Percentiles rank a stretch among this genome's conserved stretches.
Evolutionary conservation across 2,113 vertebrate species (phyloP).

Genomic region (Tetrax tetrax): DNA sequence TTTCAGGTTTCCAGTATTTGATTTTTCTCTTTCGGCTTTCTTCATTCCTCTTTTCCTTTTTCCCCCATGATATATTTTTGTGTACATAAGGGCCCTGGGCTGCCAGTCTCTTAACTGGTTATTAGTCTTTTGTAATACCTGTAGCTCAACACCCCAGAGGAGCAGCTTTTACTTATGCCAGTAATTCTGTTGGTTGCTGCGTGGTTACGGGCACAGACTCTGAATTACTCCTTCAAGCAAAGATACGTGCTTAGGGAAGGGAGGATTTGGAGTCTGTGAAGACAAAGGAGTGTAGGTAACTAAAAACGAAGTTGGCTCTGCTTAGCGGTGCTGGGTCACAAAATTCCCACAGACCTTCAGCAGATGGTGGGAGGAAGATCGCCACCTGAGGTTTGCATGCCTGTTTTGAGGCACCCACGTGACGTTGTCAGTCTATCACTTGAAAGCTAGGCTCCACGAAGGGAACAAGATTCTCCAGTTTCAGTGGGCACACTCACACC

Average conservation of each 20-base stretch:
- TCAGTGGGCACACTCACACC: not conserved
- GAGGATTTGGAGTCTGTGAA: not conserved
- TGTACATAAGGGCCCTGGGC: not conserved
- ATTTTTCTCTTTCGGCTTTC: conserved; percentile 12
- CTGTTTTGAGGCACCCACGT: not conserved
- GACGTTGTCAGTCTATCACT: not conserved
- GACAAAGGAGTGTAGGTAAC: not conserved
- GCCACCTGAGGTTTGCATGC: accelerated
- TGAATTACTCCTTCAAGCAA: not conserved
- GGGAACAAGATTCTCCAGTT: not conserved
- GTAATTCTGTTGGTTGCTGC: not conserved
- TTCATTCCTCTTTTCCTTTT: not conserved
- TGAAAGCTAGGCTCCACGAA: not conserved
- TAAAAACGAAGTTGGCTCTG: not conserved
- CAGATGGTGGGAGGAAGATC: not conserved
- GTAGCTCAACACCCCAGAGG: not conserved
- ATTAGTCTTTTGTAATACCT: not conserved
- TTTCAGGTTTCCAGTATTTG: not conserved
- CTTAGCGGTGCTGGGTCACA: not conserved
- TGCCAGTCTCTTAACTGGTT: conserved; percentile 1
- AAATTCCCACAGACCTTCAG: not conserved
- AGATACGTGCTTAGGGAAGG: not conserved
- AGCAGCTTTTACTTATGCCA: not conserved
- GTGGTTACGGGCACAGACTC: not conserved
- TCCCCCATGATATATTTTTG: not conserved